Conservation (phyloP, 64 coral and sea anemone species). For the Porites australiensis region DNA sequence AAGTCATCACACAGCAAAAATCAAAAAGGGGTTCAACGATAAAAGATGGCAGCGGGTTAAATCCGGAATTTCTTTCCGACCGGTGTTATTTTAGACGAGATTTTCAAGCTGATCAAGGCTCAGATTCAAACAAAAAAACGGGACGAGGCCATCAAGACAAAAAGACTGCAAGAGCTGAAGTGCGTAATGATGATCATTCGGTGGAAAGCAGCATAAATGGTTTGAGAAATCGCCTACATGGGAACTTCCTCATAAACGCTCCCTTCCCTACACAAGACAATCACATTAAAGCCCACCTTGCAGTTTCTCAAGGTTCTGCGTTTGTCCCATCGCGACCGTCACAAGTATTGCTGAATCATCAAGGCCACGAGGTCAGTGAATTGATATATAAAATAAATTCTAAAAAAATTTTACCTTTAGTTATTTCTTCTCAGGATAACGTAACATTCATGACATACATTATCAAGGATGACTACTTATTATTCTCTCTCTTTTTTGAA, state of each 20-base stretch:
- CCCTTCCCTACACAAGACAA: not conserved
- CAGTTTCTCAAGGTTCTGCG: not conserved
- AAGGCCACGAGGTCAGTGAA: not conserved
- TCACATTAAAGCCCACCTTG: not conserved
- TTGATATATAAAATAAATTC: no score
- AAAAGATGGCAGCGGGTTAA: not conserved
- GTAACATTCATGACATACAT: no score
- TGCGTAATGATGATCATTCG: not conserved
- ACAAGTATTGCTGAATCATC: not conserved
- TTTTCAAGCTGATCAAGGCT: not conserved
- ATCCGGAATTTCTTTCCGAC: no score
- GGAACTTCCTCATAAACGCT: not conserved
- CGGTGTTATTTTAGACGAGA: not conserved
- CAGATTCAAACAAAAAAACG: not conserved
- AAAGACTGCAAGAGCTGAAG: not conserved
- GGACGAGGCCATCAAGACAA: not conserved
- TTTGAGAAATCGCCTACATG: not conserved
- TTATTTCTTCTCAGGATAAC: not conserved
- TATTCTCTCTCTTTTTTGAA: not conserved
- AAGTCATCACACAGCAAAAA: not conserved
- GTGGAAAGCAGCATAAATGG: not conserved
- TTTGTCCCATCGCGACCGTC: not conserved
- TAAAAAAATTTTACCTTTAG: not conserved
- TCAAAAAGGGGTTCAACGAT: not conserved
- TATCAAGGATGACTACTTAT: not conserved